Conservation (phyloP, 2,113 vertebrate genomes). For the Dasyurus viverrinus region DNA sequence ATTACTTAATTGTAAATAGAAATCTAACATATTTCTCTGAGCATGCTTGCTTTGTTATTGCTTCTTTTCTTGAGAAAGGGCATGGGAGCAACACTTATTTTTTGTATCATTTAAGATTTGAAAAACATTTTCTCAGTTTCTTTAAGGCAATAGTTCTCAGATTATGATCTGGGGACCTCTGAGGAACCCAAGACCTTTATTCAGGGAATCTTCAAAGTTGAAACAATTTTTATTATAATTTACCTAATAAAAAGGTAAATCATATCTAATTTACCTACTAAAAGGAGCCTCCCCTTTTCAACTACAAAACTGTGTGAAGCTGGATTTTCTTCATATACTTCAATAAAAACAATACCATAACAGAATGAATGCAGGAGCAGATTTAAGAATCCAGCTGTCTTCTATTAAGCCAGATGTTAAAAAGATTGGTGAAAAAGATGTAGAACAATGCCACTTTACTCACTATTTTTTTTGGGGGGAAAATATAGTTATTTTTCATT, state of each 20-base stretch:
- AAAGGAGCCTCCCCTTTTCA: background rate
- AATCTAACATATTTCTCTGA: background rate
- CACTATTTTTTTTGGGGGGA: background rate
- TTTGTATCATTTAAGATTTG: slow-evolving; percentile 5
- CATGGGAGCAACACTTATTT: background rate
- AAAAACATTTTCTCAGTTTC: background rate
- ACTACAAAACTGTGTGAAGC: background rate
- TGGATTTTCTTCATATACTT: background rate
- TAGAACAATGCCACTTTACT: background rate
- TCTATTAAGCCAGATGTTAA: background rate
- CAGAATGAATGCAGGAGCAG: background rate
- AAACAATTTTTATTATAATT: background rate
- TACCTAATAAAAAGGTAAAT: background rate
- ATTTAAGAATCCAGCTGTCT: background rate
- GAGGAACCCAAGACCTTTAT: background rate
- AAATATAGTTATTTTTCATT: background rate
- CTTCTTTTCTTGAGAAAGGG: slow-evolving; percentile 18
- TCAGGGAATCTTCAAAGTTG: background rate
- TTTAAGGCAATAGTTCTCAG: background rate
- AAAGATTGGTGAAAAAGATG: background rate
- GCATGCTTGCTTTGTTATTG: background rate
- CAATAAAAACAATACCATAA: background rate
- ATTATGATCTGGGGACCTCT: background rate
- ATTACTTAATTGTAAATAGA: background rate
- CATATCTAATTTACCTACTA: background rate